Base-by-base conservation (phyloP, 2,113 vertebrate genomes). In the Bettongia penicillata region DNA sequence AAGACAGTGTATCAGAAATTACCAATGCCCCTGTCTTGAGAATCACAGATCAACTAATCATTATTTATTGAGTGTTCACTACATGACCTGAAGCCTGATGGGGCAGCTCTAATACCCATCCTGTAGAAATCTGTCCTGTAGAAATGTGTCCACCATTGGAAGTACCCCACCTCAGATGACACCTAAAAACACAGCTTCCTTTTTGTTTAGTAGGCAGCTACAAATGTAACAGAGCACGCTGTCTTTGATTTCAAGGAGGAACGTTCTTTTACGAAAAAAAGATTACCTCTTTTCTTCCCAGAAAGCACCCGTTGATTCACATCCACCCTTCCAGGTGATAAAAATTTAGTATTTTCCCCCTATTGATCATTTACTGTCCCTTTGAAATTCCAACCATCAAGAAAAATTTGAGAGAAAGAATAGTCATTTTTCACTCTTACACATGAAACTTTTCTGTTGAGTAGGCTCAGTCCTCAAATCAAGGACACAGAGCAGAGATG, bases 401-500 rank as follows among this genome's bases (percentile, higher is more conserved):
- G 24, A 91, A 48, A 48, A 28, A 4, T 7, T 51, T 50, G 16
- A 49, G 22, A 0, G 47, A 52, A 28, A 0, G 3, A 10, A 49
- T 12, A 0, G 7, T n/a, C 7, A 8, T 3, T 28, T 52, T 25
- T 50, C 31, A 14, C 8, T 47, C 31, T 11, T 14, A 47, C 37
- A 84, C n/a, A 84, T 16, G 50, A 53, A 3, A 26, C 6, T 52
- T 47, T 91, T n/a, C 11, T 3, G 3, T 25, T 16, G 6, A 50
- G 26, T 0, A 1, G 53, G 5, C 11, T 7, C 0, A 9, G 57
- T 53, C 26, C 53, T 84, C 84, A 8, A 1, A 77, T 31, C 47
- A 0, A 25, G 91, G 11, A 10, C 2, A 28, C 31, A 51, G 55
- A 37, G 0, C 22, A 14, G 16, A n/a, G 37, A 84, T 84, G 26